A percentile compares a stretch with the other conserved stretches of the same genome.
Evolutionary conservation across 2,797 vertebrate genomes (phyloP).

Genomic region (Sphenopsis melanotis): DNA sequence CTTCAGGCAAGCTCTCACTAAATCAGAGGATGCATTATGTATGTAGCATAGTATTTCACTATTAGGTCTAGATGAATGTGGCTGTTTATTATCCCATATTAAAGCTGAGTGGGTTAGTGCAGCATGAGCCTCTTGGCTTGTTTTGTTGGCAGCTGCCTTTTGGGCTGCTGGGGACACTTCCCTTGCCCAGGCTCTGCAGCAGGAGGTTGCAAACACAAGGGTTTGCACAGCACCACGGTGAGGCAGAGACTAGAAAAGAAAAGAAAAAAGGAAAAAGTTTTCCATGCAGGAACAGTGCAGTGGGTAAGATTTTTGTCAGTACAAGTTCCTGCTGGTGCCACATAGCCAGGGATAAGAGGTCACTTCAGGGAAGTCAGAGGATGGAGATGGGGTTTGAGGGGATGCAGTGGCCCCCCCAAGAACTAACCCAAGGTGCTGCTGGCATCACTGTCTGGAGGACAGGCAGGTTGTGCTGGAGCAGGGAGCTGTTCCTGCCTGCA

Average conservation of each 20-base stretch:
- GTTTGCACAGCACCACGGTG: background rate
- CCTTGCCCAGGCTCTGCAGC: background rate
- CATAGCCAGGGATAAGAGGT: fast-evolving
- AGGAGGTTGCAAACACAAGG: background rate
- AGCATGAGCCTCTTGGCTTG: background rate
- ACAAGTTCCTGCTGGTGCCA: background rate
- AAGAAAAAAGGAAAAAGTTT: background rate
- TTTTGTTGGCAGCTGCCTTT: slow-evolving; percentile 2
- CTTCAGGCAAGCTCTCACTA: background rate
- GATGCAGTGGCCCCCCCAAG: background rate
- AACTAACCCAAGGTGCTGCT: background rate
- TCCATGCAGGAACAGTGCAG: background rate
- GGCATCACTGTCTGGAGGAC: background rate
- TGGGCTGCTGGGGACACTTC: background rate
- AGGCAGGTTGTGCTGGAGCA: background rate
- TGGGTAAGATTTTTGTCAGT: background rate
- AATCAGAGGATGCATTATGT: background rate
- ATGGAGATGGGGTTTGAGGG: background rate
- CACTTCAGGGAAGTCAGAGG: background rate
- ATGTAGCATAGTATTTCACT: background rate
- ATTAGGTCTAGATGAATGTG: background rate
- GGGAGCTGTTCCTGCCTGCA: background rate
- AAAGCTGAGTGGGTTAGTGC: background rate
- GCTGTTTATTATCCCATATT: background rate
- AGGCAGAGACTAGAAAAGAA: background rate